Percentiles rank a stretch among this genome's conserved stretches.
These are phyloP conservation scores for Sesia bembeciformis DNA, from an alignment of 2,888 invertebrate species.

Conservation along the genomic window DNA sequence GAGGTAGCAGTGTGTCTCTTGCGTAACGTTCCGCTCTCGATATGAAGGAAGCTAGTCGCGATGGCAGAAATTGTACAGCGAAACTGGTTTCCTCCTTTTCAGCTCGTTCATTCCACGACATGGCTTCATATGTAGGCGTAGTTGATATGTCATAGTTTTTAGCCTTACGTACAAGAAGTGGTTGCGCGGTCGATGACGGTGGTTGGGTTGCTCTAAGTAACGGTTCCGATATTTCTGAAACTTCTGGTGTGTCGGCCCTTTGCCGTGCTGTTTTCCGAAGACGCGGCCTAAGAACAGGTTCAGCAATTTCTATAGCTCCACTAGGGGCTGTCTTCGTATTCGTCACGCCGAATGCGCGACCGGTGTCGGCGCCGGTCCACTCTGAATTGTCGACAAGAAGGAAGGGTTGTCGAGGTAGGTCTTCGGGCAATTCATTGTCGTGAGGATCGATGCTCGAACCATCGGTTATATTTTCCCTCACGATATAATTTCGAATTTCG, in stretches of 20 bases:
- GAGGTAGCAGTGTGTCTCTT: conserved; percentile 81
- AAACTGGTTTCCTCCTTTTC: conserved; percentile 58
- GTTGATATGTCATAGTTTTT: conserved; percentile 63
- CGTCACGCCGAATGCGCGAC: conserved; percentile 77
- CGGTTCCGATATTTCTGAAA: conserved; percentile 79
- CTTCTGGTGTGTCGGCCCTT: conserved; percentile 59
- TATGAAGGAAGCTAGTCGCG: conserved; percentile 83
- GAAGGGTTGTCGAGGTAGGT: conserved; percentile 45
- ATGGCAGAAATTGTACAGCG: conserved; percentile 86
- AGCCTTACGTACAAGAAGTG: conserved; percentile 46
- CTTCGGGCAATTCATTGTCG: conserved; percentile 61
- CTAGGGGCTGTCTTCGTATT: conserved; percentile 57
- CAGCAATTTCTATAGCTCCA: conserved; percentile 78
- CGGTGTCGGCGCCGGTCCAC: conserved; percentile 71
- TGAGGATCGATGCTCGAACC: conserved; percentile 34
- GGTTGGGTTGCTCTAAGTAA: conserved; percentile 68
- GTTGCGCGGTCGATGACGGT: conserved; percentile 36
- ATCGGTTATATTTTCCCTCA: conserved; percentile 36
- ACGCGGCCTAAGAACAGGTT: conserved; percentile 80
- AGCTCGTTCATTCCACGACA: conserved; percentile 35
- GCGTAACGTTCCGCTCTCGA: conserved; percentile 89
- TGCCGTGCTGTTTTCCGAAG: conserved; percentile 72
- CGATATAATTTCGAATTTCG: conserved; percentile 21
- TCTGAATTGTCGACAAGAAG: conserved; percentile 62
- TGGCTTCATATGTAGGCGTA: conserved; percentile 49